Evolutionary conservation across 2,113 vertebrate species (phyloP).

Genomic region (Eudyptes chrysolophus): DNA sequence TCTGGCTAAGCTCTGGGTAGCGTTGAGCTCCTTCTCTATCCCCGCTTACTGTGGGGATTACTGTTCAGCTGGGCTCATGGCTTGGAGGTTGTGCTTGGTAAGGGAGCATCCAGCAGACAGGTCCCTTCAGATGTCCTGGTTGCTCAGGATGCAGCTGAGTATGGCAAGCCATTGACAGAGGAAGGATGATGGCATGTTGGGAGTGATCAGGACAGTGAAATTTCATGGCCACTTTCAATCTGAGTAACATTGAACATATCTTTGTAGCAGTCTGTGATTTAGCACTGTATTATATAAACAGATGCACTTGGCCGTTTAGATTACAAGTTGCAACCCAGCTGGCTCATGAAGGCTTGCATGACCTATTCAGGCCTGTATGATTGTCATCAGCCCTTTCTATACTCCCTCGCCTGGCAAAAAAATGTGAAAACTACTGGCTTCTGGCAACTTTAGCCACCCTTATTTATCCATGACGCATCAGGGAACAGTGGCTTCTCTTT

Average conservation of each 20-base stretch:
- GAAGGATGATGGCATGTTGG: neutral
- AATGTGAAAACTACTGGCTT: neutral
- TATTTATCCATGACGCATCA: neutral
- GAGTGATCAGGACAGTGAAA: neutral
- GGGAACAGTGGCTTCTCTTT: slow-evolving; percentile 5
- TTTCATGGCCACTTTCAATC: neutral
- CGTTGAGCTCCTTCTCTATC: neutral
- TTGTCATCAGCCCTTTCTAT: neutral
- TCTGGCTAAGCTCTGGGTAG: neutral
- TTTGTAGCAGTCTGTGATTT: neutral
- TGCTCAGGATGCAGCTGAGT: neutral
- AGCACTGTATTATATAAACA: neutral
- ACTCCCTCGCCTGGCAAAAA: neutral
- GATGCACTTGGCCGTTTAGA: slow-evolving; percentile 1
- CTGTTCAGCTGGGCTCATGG: neutral
- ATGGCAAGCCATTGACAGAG: neutral
- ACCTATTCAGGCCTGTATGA: neutral
- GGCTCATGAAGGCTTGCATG: slow-evolving; percentile 19
- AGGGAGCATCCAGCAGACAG: neutral
- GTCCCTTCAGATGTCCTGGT: neutral
- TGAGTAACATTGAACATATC: neutral
- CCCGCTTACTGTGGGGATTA: neutral
- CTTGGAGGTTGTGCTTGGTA: neutral
- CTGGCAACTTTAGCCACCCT: neutral
- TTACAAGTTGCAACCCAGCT: neutral